Conservation (phyloP, 2,888 invertebrate species). For the Arge pagana region DNA sequence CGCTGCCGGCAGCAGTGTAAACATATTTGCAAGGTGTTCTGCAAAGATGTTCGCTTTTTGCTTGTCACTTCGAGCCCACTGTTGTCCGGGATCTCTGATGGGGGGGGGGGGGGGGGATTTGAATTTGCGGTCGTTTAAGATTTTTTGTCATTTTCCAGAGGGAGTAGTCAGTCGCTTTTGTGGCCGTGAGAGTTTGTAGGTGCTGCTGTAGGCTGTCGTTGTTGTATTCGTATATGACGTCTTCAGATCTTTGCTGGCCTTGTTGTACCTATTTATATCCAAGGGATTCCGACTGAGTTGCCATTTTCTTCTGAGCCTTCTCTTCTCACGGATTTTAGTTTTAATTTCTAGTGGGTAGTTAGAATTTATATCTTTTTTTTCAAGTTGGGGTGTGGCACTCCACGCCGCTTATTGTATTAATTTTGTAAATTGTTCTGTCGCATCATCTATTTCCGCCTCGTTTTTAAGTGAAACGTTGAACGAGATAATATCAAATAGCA, state of each 20-base stretch:
- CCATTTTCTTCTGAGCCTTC: slow-evolving; percentile 15
- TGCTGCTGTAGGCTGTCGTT: slow-evolving; percentile 6
- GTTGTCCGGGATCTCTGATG: slow-evolving; percentile 13
- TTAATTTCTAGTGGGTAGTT: too few relatives aligned
- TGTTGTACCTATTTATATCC: slow-evolving; percentile 13
- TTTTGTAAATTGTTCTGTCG: slow-evolving; percentile 17
- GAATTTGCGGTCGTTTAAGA: slow-evolving; percentile 23
- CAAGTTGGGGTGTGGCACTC: too few relatives aligned
- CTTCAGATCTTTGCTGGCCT: slow-evolving; percentile 17
- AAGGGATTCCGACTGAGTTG: not conserved
- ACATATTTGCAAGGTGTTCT: too few relatives aligned
- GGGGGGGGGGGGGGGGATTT: too few relatives aligned
- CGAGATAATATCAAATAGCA: too few relatives aligned
- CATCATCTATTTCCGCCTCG: slow-evolving; percentile 22
- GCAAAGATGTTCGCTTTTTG: slow-evolving; percentile 27
- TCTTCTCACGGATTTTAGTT: slow-evolving; percentile 16
- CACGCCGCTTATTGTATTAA: too few relatives aligned
- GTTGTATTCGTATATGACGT: slow-evolving; percentile 6
- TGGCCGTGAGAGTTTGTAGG: slow-evolving; percentile 14
- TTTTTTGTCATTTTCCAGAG: slow-evolving; percentile 27
- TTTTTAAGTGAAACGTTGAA: slow-evolving; percentile 22
- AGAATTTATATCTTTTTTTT: too few relatives aligned
- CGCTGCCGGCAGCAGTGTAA: too few relatives aligned
- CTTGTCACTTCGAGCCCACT: slow-evolving; percentile 26
- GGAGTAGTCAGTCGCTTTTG: slow-evolving; percentile 26